phyloP scores from a whole-genome alignment of 2,113 vertebrate species.

The Rattus rattus region DNA sequence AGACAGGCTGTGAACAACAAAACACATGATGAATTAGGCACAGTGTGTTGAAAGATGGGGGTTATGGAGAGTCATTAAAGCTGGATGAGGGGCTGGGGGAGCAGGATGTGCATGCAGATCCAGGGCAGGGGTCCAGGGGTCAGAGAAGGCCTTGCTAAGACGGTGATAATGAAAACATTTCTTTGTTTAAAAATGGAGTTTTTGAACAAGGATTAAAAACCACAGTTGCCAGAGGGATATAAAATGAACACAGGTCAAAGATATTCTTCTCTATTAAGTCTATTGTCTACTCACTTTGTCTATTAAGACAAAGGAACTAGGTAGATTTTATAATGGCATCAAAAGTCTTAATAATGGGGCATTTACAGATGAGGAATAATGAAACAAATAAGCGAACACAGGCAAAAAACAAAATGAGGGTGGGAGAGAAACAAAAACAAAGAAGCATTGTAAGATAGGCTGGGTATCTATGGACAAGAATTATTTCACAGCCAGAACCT shows the following conservation, averaged over 20 bases:
- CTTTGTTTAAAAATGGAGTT: not conserved
- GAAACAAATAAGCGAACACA: not conserved
- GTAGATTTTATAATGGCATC: not conserved
- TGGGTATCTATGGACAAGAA: not conserved
- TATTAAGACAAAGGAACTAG: not conserved
- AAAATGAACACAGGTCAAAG: not conserved
- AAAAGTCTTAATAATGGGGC: not conserved
- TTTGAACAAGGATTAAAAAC: constrained; percentile 15
- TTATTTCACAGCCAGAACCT: not conserved
- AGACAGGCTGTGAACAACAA: not conserved
- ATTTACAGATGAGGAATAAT: not conserved
- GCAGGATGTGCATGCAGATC: fast-evolving
- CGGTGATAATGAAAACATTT: not conserved
- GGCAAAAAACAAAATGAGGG: too few relatives aligned
- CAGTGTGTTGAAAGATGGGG: not conserved
- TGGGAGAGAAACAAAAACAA: not conserved
- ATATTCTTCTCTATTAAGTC: not conserved
- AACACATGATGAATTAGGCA: not conserved
- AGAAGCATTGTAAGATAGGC: not conserved
- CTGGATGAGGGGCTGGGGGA: not conserved
- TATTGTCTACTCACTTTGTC: too few relatives aligned
- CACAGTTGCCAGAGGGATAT: not conserved
- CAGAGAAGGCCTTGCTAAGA: not conserved
- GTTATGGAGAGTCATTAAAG: not conserved
- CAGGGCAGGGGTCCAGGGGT: not conserved